Conservation (phyloP, 2,797 vertebrate species). For the Borostomias antarcticus region DNA sequence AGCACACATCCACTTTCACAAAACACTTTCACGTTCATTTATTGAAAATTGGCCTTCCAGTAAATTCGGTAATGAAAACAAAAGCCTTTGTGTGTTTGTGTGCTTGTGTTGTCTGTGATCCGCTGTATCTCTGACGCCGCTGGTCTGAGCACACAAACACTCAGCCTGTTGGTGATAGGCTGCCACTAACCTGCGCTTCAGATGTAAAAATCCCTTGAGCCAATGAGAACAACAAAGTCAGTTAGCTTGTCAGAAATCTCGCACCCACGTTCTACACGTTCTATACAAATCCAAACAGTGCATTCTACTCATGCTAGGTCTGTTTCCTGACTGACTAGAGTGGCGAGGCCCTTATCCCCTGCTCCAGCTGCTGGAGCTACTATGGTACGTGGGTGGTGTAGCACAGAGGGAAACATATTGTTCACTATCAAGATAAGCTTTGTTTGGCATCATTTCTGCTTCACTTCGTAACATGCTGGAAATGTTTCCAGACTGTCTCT, state of each 20-base stretch:
- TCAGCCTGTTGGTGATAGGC: conserved; percentile 2
- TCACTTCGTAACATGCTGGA: not conserved
- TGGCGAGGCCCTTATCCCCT: no score
- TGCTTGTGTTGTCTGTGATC: conserved; percentile 16
- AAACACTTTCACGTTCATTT: conserved; percentile 29
- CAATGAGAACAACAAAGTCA: no score
- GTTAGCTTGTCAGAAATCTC: no score
- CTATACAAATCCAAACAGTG: no score
- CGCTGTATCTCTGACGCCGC: not conserved
- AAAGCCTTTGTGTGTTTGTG: conserved; percentile 14
- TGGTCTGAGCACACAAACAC: conserved; percentile 10
- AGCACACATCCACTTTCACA: conserved; percentile 46
- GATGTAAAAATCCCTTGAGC: no score
- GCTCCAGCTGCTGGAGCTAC: no score
- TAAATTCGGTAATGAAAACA: conserved; percentile 40
- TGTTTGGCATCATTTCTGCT: conserved; percentile 4
- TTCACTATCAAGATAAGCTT: conserved; percentile 3
- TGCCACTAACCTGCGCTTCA: no score
- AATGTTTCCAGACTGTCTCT: not conserved
- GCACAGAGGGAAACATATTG: conserved; percentile 3
- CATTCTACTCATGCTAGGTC: no score
- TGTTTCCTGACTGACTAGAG: no score
- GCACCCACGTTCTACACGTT: no score
- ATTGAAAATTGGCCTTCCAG: conserved; percentile 47
- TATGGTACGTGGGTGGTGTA: not conserved